Percentiles rank a stretch among this genome's conserved stretches.
phyloP scores from a whole-genome alignment of 2,888 invertebrate genomes.

The Cephus runcator region DNA sequence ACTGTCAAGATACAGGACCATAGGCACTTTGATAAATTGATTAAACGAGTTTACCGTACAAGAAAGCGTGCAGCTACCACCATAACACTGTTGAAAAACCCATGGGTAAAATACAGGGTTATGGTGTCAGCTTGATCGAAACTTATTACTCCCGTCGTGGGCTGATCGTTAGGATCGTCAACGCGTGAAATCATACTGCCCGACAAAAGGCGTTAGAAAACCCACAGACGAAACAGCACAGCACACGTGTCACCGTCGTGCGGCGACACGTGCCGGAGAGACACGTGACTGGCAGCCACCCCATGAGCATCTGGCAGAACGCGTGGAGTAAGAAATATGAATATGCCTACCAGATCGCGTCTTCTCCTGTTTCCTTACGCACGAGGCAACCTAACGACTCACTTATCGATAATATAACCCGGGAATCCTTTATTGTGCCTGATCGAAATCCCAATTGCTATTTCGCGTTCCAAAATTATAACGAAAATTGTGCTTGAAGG shows the following conservation, averaged over 20 bases:
- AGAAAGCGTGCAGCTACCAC: neutral
- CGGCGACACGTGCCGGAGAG: constrained; percentile 12
- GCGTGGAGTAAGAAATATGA: constrained; percentile 11
- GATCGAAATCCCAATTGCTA: constrained; percentile 32
- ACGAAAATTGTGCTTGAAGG: constrained; percentile 24
- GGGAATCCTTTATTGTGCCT: neutral
- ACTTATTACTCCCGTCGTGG: constrained; percentile 14
- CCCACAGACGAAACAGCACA: constrained; percentile 16
- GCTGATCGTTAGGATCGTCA: constrained; percentile 14
- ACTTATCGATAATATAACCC: constrained; percentile 25
- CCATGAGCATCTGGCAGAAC: constrained; percentile 29
- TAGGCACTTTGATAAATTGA: neutral
- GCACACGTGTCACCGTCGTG: constrained; percentile 31
- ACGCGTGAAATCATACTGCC: constrained; percentile 15
- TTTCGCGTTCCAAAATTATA: constrained; percentile 43
- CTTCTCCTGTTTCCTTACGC: constrained; percentile 10
- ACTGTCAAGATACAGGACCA: neutral
- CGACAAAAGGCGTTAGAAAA: constrained; percentile 9
- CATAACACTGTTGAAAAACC: neutral
- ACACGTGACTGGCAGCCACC: constrained; percentile 32
- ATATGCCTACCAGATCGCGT: constrained; percentile 3
- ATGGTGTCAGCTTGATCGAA: constrained; percentile 10
- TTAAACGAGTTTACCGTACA: neutral
- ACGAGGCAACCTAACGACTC: constrained; percentile 24
- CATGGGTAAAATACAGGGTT: neutral